phyloP scores from a whole-genome alignment of 2,797 vertebrate genomes.

The Sphaeramia orbicularis region DNA sequence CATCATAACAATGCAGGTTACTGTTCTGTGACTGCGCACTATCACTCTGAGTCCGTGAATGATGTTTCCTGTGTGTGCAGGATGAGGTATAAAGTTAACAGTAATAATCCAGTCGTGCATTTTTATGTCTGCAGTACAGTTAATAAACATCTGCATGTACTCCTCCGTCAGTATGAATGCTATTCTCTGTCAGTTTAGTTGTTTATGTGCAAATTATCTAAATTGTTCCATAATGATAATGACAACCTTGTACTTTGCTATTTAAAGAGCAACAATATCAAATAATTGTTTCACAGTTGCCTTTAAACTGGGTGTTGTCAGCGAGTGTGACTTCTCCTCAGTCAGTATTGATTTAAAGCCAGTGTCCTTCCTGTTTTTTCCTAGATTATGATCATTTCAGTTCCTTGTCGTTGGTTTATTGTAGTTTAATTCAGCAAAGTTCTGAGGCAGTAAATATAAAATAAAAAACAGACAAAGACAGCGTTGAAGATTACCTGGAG shows the following conservation, averaged over 20 bases:
- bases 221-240: not conserved
- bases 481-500: not conserved
- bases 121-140: constrained; percentile 46
- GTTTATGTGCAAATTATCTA: constrained; percentile 13
- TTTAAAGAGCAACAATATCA: not conserved
- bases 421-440: not conserved
- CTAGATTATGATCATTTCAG: not conserved
- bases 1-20: not conserved
- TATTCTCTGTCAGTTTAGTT: constrained; percentile 9
- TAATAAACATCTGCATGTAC: constrained; percentile 19
- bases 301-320: not conserved
- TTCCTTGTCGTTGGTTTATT: not conserved
- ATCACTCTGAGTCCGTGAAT: not conserved
- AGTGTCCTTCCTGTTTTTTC: constrained; percentile 6
- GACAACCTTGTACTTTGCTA: not conserved
- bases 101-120: constrained; percentile 20
- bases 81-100: constrained; percentile 25
- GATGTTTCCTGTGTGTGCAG: not conserved
- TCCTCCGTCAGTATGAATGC: not conserved
- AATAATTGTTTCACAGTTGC: not conserved
- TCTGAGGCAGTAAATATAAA: not conserved
- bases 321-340: constrained; percentile 5
- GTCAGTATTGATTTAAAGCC: not conserved
- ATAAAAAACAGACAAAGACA: not conserved
- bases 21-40: not conserved